These are phyloP conservation scores for Agrilus biguttatus DNA, from an alignment of 2,888 invertebrate genomes.

Conservation along the genomic window DNA sequence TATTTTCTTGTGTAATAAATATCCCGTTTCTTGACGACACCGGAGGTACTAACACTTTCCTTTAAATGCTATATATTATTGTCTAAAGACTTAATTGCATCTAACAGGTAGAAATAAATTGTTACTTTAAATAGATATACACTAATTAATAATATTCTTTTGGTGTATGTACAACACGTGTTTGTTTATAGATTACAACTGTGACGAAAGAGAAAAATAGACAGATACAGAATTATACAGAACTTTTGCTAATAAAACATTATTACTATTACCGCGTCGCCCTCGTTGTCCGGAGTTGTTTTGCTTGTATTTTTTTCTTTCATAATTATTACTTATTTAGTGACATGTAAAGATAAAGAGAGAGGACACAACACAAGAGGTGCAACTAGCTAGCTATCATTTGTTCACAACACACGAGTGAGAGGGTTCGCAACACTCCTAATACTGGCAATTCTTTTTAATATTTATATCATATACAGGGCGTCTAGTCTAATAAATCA, in stretches of 20 bases:
- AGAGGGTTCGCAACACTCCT: slow-evolving; percentile 10
- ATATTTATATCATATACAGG: slow-evolving; percentile 1
- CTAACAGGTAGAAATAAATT: slow-evolving; percentile 9
- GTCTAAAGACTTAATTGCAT: slow-evolving; percentile 19
- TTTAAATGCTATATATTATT: slow-evolving; percentile 14
- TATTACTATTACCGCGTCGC: no score
- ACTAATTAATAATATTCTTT: no score
- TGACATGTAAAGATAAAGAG: slow-evolving; percentile 19
- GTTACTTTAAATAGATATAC: not conserved
- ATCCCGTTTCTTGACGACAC: slow-evolving; percentile 1
- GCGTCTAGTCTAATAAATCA: no score
- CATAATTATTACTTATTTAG: slow-evolving; percentile 9
- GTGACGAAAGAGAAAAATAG: slow-evolving; percentile 18
- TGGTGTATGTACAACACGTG: no score
- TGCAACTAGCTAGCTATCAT: slow-evolving; percentile 19
- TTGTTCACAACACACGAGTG: slow-evolving; percentile 21
- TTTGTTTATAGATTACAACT: slow-evolving; percentile 14
- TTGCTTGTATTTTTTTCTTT: slow-evolving; percentile 23
- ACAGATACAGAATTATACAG: slow-evolving; percentile 1
- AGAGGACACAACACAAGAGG: slow-evolving; percentile 25
- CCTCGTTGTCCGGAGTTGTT: slow-evolving; percentile 20
- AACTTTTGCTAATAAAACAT: not conserved
- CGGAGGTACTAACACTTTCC: slow-evolving; percentile 3
- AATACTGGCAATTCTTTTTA: slow-evolving; percentile 6
- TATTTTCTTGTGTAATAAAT: slow-evolving; percentile 2